Evolutionary conservation across 1,140 invertebrate genomes (phyloP).

Genomic region (Musca vetustissima): DNA sequence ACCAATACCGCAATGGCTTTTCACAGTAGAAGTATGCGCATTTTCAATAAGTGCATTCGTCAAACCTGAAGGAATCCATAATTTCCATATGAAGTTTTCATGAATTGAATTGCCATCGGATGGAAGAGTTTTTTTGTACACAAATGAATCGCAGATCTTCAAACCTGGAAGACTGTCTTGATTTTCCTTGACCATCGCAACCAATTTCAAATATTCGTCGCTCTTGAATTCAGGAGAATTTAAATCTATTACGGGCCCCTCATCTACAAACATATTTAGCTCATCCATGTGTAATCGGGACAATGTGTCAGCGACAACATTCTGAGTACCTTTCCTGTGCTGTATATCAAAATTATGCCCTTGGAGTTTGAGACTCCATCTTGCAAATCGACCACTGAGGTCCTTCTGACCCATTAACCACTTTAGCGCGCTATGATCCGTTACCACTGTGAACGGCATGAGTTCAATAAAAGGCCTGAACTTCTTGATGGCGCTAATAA

Average conservation of each 20-base stretch:
- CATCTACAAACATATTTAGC: background rate
- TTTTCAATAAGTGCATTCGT: too few species aligned
- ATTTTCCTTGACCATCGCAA: background rate
- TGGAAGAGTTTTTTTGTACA: background rate
- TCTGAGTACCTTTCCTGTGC: background rate
- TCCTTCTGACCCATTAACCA: background rate
- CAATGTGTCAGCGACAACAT: background rate
- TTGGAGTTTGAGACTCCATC: background rate
- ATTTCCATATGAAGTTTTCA: background rate
- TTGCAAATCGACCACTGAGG: background rate
- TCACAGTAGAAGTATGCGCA: too few species aligned
- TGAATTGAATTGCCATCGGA: background rate
- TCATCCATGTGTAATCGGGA: background rate
- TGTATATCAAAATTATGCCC: background rate
- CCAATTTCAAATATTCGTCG: background rate
- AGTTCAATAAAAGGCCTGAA: slow-evolving; percentile 55
- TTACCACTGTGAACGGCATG: slow-evolving; percentile 47
- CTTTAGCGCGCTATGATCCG: slow-evolving; percentile 33
- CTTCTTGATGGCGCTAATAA: slow-evolving; percentile 53
- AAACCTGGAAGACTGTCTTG: background rate
- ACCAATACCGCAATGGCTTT: too few species aligned
- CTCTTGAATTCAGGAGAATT: background rate
- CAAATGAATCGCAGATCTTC: background rate
- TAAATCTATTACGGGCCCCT: background rate
- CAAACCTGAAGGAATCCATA: too few species aligned